Evolutionary conservation across 1,140 invertebrate species (phyloP), one percentile per base, ranked within the genome.

Genomic region (Apis dorsata): DNA sequence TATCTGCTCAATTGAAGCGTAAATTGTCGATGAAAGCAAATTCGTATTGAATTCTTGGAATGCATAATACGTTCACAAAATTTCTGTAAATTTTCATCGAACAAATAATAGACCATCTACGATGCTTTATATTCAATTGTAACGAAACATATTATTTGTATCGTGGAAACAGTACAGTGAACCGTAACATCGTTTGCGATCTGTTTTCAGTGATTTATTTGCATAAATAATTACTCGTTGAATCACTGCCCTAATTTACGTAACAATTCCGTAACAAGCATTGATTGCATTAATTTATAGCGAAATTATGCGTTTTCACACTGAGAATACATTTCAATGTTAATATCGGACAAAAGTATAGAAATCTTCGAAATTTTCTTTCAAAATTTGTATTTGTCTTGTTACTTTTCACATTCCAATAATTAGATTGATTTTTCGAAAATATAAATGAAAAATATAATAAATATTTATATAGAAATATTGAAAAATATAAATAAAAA

Each of bases 151-250:
- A 34, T 60, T 74, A 60, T 74, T 74, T 74, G 57, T 24, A 24
- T 74, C 5, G 57, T 11, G 57, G 55, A n/a, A 13, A 60, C 12
- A 74, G 15, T 17, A 57, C 34, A 74, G 57, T 28, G 57, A 19
- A 74, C 28, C 34, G 34, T 74, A 49, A 60, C 34, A 21, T 10
- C 72, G 34, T 44, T 74, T 44, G 28, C 15, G 57, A 60, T 24
- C n/a, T 34, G 57, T 49, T 57, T 21, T 9, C 4, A 3, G 57
- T 34, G 11, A 74, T 74, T 74, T 74, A 60, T 74, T 74, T 74
- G 34, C 72, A 74, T 74, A 74, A 74, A 60, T 74, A 74, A 74
- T 74, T 60, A 74, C 21, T 60, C 57, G 28, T 74, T 74, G 72
- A 60, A 74, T 60, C 21, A 49, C 57, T 60, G 57, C 1, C 4